Evolutionary conservation across 2,888 invertebrate species (phyloP).

Genomic region (Periphyllus acericola): DNA sequence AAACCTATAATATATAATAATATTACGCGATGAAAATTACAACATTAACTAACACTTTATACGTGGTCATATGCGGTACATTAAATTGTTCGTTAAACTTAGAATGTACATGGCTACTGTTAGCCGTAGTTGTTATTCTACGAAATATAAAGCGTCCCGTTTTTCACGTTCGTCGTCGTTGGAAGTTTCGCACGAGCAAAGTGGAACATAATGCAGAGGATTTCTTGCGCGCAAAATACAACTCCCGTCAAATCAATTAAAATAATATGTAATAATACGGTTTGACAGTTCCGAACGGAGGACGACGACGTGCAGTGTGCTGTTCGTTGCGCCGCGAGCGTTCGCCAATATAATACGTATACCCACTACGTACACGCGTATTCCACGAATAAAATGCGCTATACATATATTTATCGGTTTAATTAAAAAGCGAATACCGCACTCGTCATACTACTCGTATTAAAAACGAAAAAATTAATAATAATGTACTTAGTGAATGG

Average conservation of each 20-base stretch:
- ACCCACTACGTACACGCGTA: neutral
- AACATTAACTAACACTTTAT: no score
- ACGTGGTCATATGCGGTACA: no score
- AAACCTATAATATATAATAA: neutral
- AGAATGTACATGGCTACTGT: no score
- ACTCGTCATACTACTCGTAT: neutral
- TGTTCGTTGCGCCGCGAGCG: neutral
- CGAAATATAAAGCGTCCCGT: no score
- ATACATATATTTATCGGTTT: conserved; percentile 34
- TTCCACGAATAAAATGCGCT: neutral
- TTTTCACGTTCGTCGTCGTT: no score
- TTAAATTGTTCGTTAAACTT: no score
- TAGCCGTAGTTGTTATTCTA: no score
- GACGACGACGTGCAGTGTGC: neutral
- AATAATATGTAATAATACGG: neutral
- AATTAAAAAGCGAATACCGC: conserved; percentile 5
- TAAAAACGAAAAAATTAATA: conserved; percentile 35
- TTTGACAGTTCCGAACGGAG: neutral
- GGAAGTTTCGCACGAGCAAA: no score
- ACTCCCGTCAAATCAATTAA: neutral
- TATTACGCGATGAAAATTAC: neutral
- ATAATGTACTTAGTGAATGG: conserved; percentile 31
- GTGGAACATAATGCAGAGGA: no score
- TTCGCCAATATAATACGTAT: no score
- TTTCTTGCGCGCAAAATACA: no score